Percentiles rank a stretch among this genome's conserved stretches.
Conservation (phyloP, 2,113 vertebrate species). For the Clinocottus analis region DNA sequence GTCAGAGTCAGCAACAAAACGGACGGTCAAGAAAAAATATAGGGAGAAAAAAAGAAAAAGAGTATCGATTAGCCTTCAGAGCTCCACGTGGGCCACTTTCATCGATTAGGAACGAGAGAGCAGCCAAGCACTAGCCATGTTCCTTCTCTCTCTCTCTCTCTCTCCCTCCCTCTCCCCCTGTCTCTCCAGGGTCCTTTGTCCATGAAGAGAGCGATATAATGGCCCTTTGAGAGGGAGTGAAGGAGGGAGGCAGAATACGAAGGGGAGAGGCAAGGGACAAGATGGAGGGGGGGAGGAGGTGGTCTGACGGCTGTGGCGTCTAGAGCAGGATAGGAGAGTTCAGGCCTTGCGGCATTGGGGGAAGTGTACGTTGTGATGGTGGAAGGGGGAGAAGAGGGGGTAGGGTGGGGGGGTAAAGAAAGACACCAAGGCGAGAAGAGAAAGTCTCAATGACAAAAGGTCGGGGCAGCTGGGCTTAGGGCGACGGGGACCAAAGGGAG, state of each 20-base stretch:
- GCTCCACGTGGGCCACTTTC: slow-evolving; percentile 83
- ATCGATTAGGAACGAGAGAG: slow-evolving; percentile 84
- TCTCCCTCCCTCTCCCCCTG: slow-evolving; percentile 43
- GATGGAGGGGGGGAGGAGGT: slow-evolving; percentile 60
- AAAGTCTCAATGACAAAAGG: slow-evolving; percentile 91
- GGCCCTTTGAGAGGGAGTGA: slow-evolving; percentile 80
- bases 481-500: slow-evolving; percentile 85
- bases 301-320: slow-evolving; percentile 61
- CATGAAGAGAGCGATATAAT: slow-evolving; percentile 84
- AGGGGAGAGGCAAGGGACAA: slow-evolving; percentile 70
- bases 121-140: slow-evolving; percentile 74
- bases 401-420: slow-evolving; percentile 69
- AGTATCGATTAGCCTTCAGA: slow-evolving; percentile 88
- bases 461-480: slow-evolving; percentile 89
- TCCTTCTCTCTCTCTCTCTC: slow-evolving; percentile 49
- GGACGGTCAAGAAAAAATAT: slow-evolving; percentile 78
- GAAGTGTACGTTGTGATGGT: slow-evolving; percentile 61
- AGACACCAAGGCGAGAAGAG: slow-evolving; percentile 82
- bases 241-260: slow-evolving; percentile 72
- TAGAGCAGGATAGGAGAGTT: slow-evolving; percentile 69
- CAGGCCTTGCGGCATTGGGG: slow-evolving; percentile 66
- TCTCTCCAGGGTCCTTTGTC: slow-evolving; percentile 84
- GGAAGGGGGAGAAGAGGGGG: slow-evolving; percentile 42
- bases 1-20: slow-evolving; percentile 87
- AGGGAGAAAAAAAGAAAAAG: slow-evolving; percentile 41